A percentile compares a stretch with the other conserved stretches of the same genome.
Conservation (phyloP, 2,797 vertebrate genomes). For the Moxostoma hubbsi region DNA sequence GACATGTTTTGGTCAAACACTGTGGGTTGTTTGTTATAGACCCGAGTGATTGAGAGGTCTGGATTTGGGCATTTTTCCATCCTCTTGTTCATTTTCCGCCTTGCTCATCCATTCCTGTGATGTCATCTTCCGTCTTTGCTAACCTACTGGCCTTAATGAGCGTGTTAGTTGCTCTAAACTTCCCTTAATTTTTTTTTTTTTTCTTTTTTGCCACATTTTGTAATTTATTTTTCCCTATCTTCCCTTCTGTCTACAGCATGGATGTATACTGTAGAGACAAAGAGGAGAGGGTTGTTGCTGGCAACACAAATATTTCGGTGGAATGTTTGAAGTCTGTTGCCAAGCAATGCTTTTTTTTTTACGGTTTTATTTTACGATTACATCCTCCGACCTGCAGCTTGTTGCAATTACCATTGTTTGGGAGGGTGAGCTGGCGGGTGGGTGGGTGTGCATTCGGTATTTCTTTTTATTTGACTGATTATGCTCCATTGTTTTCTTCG, state of each 20-base stretch:
- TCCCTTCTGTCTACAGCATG: conserved; percentile 34
- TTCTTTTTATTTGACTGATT: conserved; percentile 63
- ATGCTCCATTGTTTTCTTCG: conserved; percentile 51
- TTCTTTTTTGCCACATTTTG: conserved; percentile 9
- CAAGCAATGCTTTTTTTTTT: conserved; percentile 73
- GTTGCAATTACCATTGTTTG: conserved; percentile 75
- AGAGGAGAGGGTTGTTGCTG: conserved; percentile 64
- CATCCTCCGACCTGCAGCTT: conserved; percentile 74
- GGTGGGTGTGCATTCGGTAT: conserved; percentile 40
- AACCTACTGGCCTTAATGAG: conserved; percentile 13
- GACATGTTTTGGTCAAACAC: no score
- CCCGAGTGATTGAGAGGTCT: not conserved
- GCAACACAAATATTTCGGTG: conserved; percentile 69
- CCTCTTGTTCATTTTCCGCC: conserved; percentile 11
- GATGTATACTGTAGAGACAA: conserved; percentile 14
- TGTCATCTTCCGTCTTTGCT: conserved; percentile 28
- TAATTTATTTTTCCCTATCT: conserved; percentile 36
- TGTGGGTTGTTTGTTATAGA: conserved; percentile 31
- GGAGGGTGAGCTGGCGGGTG: conserved; percentile 41
- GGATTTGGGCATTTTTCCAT: conserved; percentile 19
- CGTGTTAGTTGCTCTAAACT: conserved; percentile 33
- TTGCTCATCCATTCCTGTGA: conserved; percentile 35
- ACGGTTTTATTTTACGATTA: conserved; percentile 76
- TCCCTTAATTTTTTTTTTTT: not conserved
- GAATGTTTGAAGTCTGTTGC: conserved; percentile 77